Percentiles rank a stretch among this genome's conserved stretches.
These are phyloP conservation scores for Orientallactaga sibirica DNA, from an alignment of 2,797 vertebrate species.

Conservation along the genomic window DNA sequence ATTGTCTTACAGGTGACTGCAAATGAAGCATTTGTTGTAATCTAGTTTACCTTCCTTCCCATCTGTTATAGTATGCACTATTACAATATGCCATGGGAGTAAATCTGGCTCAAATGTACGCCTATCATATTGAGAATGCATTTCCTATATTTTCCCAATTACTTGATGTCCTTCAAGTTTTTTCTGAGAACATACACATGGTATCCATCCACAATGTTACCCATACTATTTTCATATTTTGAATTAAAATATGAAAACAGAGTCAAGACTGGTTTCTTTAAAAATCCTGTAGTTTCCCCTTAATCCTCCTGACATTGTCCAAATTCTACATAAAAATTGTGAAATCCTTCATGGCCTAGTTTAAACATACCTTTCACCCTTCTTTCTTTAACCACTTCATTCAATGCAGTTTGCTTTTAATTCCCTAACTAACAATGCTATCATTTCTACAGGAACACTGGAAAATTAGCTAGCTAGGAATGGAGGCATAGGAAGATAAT, in stretches of 20 bases:
- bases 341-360: neutral
- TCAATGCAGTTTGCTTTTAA: conserved; percentile 12
- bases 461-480: neutral
- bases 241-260: conserved; percentile 50
- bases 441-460: neutral
- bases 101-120: conserved; percentile 65
- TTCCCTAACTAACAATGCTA: neutral
- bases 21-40: conserved; percentile 74
- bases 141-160: conserved; percentile 63
- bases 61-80: conserved; percentile 67
- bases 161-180: conserved; percentile 63
- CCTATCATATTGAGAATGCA: conserved; percentile 68
- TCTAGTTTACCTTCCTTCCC: conserved; percentile 66
- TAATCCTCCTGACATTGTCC: conserved; percentile 1
- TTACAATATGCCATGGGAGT: conserved; percentile 50
- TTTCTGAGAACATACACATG: conserved; percentile 46
- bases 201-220: conserved; percentile 28
- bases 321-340: neutral
- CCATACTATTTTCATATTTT: conserved; percentile 35
- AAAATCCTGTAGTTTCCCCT: conserved; percentile 7
- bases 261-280: conserved; percentile 2
- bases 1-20: conserved; percentile 73
- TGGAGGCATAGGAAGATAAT: neutral
- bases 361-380: neutral
- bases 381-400: conserved; percentile 9